Conservation (phyloP, 1,140 invertebrate genomes). For the Trichogramma pretiosum region DNA sequence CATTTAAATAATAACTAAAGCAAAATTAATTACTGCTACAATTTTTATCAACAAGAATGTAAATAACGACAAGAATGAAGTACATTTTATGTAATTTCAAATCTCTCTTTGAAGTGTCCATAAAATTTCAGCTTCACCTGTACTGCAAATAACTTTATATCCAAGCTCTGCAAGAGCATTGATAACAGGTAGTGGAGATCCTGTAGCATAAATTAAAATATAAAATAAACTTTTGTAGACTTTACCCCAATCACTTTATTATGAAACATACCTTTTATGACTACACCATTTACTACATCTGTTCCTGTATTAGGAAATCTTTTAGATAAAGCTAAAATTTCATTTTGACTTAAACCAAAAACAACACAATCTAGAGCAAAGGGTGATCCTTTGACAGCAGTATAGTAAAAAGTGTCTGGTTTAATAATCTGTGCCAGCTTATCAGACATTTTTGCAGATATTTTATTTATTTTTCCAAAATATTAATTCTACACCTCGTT, state of each 20-base stretch:
- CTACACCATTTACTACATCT: slow-evolving; percentile 60
- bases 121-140: slow-evolving; percentile 67
- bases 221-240: neutral
- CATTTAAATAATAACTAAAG: too few species aligned
- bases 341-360: slow-evolving; percentile 62
- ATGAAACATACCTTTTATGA: slow-evolving; percentile 51
- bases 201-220: slow-evolving; percentile 32
- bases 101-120: slow-evolving; percentile 73
- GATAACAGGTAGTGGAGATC: slow-evolving; percentile 54
- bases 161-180: slow-evolving; percentile 66
- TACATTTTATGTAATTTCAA: slow-evolving; percentile 19
- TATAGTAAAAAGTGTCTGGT: slow-evolving; percentile 49
- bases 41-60: too few species aligned
- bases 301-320: slow-evolving; percentile 55
- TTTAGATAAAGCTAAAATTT: slow-evolving; percentile 56
- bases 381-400: slow-evolving; percentile 68
- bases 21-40: too few species aligned
- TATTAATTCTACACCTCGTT: slow-evolving; percentile 28
- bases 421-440: slow-evolving; percentile 28
- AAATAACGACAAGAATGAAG: neutral
- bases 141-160: slow-evolving; percentile 65
- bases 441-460: slow-evolving; percentile 27
- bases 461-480: too few species aligned
- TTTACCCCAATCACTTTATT: neutral
- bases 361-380: slow-evolving; percentile 62